Conservation (phyloP, 92 coral and sea anemone species). For the Epizoanthus scotinus region DNA sequence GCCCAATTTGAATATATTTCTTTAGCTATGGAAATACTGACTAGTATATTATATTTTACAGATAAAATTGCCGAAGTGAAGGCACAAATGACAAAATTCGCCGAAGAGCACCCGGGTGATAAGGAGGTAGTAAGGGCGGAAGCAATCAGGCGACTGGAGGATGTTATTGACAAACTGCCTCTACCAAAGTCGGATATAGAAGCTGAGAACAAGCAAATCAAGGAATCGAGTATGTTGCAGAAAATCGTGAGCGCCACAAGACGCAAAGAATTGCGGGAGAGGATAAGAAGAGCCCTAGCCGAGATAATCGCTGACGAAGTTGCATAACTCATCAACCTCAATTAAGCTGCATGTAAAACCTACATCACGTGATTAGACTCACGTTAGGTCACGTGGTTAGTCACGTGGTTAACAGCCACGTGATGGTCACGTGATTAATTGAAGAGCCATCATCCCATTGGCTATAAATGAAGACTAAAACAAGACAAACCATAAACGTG, state of each 20-base stretch:
- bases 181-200: conserved; percentile 75
- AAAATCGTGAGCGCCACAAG: conserved; percentile 68
- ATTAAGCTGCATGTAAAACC: neutral
- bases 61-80: conserved; percentile 80
- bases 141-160: conserved; percentile 81
- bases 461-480: neutral
- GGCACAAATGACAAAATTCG: conserved; percentile 72
- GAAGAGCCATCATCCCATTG: neutral
- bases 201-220: conserved; percentile 62
- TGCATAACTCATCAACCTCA: conserved; percentile 3
- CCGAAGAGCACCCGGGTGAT: conserved; percentile 78
- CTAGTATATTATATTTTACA: conserved; percentile 13
- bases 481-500: neutral
- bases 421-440: no score
- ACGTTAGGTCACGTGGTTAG: neutral
- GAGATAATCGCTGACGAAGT: conserved; percentile 92
- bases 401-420: neutral
- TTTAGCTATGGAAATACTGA: no score
- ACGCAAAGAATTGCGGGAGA: conserved; percentile 69
- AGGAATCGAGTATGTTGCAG: conserved; percentile 74
- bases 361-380: neutral
- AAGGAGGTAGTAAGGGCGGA: conserved; percentile 69
- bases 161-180: conserved; percentile 83
- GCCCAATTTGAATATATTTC: no score
- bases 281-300: conserved; percentile 83